phyloP scores from a whole-genome alignment of 2,113 vertebrate species.

The Cranoglanis bouderius region DNA sequence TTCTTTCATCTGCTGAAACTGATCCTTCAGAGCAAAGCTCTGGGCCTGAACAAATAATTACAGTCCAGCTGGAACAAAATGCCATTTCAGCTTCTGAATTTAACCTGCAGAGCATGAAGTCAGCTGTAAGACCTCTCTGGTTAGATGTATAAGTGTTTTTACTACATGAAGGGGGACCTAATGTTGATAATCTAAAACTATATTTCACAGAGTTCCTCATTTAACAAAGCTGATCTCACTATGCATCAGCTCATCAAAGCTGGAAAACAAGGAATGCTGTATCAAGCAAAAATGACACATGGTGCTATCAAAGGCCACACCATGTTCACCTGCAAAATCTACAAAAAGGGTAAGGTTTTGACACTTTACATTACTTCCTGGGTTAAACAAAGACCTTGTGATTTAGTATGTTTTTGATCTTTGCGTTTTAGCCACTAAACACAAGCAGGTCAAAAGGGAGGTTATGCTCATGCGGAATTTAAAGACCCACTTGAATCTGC shows the following conservation, averaged over 20 bases:
- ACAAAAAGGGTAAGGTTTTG: conserved; percentile 40
- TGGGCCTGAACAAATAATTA: neutral
- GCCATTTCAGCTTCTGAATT: neutral
- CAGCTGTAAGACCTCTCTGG: conserved; percentile 30
- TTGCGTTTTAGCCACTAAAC: conserved; percentile 11
- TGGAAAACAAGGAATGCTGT: conserved; percentile 52
- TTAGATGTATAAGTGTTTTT: neutral
- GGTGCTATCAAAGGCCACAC: conserved; percentile 55
- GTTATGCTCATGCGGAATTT: conserved; percentile 50
- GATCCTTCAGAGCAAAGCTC: neutral
- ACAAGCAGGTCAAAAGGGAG: conserved; percentile 38
- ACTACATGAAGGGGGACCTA: neutral
- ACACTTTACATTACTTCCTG: neutral
- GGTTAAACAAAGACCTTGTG: neutral
- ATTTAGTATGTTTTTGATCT: neutral
- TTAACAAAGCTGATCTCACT: conserved; percentile 50
- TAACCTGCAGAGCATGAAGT: conserved; percentile 22
- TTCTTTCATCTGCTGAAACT: neutral
- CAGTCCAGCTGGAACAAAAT: neutral
- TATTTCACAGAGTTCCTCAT: conserved; percentile 40
- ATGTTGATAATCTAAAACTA: neutral
- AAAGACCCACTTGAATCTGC: conserved; percentile 46
- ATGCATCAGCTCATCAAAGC: conserved; percentile 54
- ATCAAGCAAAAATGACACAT: conserved; percentile 52
- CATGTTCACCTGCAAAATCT: conserved; percentile 56